These are phyloP conservation scores for Formica aserva DNA, from an alignment of 2,888 invertebrate genomes.

Conservation along the genomic window DNA sequence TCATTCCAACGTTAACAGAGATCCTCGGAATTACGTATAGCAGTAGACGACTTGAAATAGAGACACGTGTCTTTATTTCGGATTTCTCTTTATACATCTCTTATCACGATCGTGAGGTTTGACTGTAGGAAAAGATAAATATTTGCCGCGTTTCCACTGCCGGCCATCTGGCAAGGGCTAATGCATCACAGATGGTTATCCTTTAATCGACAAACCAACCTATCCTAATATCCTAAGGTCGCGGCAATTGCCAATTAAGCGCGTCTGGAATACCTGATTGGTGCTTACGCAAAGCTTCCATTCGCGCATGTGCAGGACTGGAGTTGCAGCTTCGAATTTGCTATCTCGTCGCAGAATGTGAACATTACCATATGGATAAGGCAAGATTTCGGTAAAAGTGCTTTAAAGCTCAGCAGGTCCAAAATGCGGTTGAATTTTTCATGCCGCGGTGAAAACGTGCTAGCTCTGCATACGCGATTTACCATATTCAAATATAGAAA, in stretches of 20 bases:
- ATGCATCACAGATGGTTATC: slow-evolving; percentile 49
- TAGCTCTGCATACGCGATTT: slow-evolving; percentile 16
- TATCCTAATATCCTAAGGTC: slow-evolving; percentile 54
- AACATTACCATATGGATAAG: slow-evolving; percentile 62
- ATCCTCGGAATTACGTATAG: background rate
- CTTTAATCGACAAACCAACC: slow-evolving; percentile 52
- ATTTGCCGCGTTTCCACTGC: slow-evolving; percentile 17
- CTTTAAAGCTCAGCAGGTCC: slow-evolving; percentile 37
- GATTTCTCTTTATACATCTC: background rate
- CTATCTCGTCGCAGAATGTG: slow-evolving; percentile 28
- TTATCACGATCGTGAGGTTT: background rate
- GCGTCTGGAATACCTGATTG: slow-evolving; percentile 53
- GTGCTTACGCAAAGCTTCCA: slow-evolving; percentile 2
- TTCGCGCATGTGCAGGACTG: slow-evolving; percentile 42
- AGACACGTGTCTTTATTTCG: background rate
- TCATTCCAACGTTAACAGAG: background rate
- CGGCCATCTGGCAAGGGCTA: background rate
- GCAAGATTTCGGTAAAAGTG: slow-evolving; percentile 61
- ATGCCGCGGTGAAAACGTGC: slow-evolving; percentile 18
- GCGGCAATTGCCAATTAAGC: slow-evolving; percentile 62
- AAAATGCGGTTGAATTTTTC: slow-evolving; percentile 44
- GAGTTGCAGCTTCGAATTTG: slow-evolving; percentile 57
- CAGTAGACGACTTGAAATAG: background rate
- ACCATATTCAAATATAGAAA: slow-evolving; percentile 23
- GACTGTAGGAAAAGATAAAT: background rate